phyloP scores from a whole-genome alignment of 2,888 invertebrate species.

The Catocala sponsa region DNA sequence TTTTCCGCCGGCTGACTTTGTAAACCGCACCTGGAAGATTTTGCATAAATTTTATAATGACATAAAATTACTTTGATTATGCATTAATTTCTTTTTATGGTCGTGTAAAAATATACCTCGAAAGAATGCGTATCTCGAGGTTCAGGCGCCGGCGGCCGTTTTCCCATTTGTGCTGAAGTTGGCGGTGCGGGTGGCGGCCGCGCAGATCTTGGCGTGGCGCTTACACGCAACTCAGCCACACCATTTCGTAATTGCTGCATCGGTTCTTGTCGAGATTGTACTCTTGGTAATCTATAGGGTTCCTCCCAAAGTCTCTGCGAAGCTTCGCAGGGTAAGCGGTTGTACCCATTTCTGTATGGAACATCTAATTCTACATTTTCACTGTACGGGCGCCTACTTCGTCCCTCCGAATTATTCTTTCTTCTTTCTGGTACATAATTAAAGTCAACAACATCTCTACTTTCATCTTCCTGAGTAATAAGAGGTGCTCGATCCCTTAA shows the following conservation, averaged over 20 bases:
- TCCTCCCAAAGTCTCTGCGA: conserved; percentile 80
- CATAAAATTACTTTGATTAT: not conserved
- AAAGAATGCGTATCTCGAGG: conserved; percentile 79
- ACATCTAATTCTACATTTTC: conserved; percentile 81
- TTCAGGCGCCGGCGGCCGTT: conserved; percentile 81
- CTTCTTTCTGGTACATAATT: conserved; percentile 72
- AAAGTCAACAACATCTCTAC: conserved; percentile 78
- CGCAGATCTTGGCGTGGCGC: conserved; percentile 76
- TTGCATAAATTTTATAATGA: conserved; percentile 13
- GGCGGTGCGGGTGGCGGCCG: conserved; percentile 79
- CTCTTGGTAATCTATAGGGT: conserved; percentile 79
- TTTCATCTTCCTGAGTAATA: conserved; percentile 76
- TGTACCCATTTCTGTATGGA: conserved; percentile 79
- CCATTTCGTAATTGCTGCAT: conserved; percentile 77
- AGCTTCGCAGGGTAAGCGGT: conserved; percentile 66
- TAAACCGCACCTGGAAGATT: conserved; percentile 88
- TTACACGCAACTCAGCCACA: conserved; percentile 80
- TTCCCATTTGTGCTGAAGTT: conserved; percentile 54
- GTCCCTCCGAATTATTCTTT: conserved; percentile 67
- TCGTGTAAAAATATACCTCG: conserved; percentile 65
- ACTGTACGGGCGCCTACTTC: conserved; percentile 79
- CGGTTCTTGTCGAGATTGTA: conserved; percentile 77
- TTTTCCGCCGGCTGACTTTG: conserved; percentile 94
- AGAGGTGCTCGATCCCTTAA: conserved; percentile 72
- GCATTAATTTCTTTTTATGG: not conserved